These are phyloP conservation scores for Coreius guichenoti DNA, from an alignment of 2,797 vertebrate species.

Conservation along the genomic window DNA sequence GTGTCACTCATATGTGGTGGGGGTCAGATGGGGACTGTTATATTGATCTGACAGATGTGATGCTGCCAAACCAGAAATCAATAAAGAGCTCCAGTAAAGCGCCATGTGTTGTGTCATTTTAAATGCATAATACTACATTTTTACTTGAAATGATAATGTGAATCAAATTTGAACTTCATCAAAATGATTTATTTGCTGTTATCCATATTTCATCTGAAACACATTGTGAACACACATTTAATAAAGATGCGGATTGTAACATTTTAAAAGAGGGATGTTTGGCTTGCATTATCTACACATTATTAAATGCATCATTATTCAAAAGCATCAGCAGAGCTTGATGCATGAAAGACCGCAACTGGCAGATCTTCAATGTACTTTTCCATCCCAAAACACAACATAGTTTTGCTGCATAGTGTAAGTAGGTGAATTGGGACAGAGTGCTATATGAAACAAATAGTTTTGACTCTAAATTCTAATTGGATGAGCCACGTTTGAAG, in stretches of 20 bases:
- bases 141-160: conserved; percentile 18
- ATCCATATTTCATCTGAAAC: not conserved
- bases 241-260: conserved; percentile 13
- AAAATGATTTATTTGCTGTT: conserved; percentile 16
- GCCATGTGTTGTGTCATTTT: conserved; percentile 13
- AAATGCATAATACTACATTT: not conserved
- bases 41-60: conserved; percentile 27
- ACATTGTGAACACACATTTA: conserved; percentile 18
- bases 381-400: not conserved
- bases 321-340: conserved; percentile 14
- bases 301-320: not conserved
- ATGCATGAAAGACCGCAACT: not conserved
- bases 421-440: not conserved
- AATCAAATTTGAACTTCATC: conserved; percentile 7
- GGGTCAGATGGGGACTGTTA: conserved; percentile 3
- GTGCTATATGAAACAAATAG: not conserved
- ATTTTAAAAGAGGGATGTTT: conserved; percentile 7
- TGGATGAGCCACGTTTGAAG: not conserved
- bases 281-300: conserved; percentile 3
- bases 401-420: not conserved
- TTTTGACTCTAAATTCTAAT: not conserved
- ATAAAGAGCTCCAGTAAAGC: conserved; percentile 19
- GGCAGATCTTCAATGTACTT: not conserved
- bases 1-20: not conserved
- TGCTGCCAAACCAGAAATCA: conserved; percentile 6